phyloP scores from a whole-genome alignment of 2,888 invertebrate genomes.

The Stenchaetothrips biformis region DNA sequence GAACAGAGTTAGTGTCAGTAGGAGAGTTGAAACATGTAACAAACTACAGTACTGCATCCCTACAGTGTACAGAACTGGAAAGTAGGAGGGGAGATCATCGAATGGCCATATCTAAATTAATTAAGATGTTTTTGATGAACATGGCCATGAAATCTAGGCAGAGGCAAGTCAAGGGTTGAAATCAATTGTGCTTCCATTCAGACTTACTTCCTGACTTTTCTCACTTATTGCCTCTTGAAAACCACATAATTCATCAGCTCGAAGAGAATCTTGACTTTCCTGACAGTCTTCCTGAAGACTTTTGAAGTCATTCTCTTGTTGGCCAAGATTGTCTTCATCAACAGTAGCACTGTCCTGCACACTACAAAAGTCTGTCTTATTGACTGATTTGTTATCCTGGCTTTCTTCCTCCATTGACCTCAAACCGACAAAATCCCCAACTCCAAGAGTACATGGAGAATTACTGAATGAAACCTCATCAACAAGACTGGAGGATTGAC shows the following conservation, averaged over 20 bases:
- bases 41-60: no score
- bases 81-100: no score
- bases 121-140: no score
- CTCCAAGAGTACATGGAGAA: not conserved
- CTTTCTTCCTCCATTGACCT: not conserved
- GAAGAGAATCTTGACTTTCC: slow-evolving; percentile 9
- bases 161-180: not conserved
- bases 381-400: not conserved
- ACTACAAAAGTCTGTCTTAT: not conserved
- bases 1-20: no score
- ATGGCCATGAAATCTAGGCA: no score
- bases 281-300: not conserved
- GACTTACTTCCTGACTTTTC: not conserved
- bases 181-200: not conserved
- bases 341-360: not conserved
- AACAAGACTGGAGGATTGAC: not conserved
- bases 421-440: not conserved
- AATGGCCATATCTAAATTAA: no score
- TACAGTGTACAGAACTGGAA: no score
- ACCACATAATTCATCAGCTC: not conserved
- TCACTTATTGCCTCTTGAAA: slow-evolving; percentile 4
- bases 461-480: slow-evolving; percentile 7
- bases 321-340: not conserved
- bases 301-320: not conserved
- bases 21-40: no score